Percentiles rank a stretch among this genome's conserved stretches.
Evolutionary conservation across 1,140 invertebrate genomes (phyloP).

Genomic region (Harlomillsia oculata): DNA sequence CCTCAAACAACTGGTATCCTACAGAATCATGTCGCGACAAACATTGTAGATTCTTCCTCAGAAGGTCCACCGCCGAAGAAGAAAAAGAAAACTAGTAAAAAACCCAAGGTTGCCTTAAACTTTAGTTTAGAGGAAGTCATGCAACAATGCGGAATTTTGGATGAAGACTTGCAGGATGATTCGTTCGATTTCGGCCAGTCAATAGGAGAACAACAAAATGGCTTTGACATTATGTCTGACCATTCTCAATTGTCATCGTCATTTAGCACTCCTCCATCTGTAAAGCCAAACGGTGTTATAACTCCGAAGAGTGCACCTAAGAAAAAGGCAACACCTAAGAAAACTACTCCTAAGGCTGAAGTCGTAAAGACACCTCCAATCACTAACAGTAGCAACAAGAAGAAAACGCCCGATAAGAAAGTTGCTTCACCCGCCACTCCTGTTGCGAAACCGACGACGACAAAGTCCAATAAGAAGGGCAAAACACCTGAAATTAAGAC

Average conservation of each 20-base stretch:
- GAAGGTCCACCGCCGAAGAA: constrained; percentile 4
- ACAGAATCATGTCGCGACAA: too few relatives aligned
- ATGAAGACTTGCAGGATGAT: constrained; percentile 33
- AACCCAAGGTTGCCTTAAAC: constrained; percentile 30
- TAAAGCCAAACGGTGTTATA: constrained; percentile 17
- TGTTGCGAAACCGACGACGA: not conserved
- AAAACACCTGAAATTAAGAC: not conserved
- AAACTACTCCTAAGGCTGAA: not conserved
- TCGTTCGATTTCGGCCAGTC: constrained; percentile 6
- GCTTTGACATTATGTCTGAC: too few relatives aligned
- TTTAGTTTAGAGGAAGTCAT: constrained; percentile 30
- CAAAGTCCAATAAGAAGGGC: constrained; percentile 17
- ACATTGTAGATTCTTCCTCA: not conserved
- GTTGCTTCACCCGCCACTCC: not conserved
- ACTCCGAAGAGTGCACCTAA: not conserved
- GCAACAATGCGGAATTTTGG: constrained; percentile 32
- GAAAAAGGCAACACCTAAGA: constrained; percentile 2
- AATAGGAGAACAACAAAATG: not conserved
- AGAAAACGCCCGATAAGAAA: constrained; percentile 2
- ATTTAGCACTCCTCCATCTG: not conserved
- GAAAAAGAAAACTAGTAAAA: constrained; percentile 22
- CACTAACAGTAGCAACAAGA: constrained; percentile 1
- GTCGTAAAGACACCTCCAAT: not conserved
- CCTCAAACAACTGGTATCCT: too few relatives aligned
- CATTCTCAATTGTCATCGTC: too few relatives aligned